phyloP scores from a whole-genome alignment of 2,888 invertebrate species.

The Notocelia uddmanniana region DNA sequence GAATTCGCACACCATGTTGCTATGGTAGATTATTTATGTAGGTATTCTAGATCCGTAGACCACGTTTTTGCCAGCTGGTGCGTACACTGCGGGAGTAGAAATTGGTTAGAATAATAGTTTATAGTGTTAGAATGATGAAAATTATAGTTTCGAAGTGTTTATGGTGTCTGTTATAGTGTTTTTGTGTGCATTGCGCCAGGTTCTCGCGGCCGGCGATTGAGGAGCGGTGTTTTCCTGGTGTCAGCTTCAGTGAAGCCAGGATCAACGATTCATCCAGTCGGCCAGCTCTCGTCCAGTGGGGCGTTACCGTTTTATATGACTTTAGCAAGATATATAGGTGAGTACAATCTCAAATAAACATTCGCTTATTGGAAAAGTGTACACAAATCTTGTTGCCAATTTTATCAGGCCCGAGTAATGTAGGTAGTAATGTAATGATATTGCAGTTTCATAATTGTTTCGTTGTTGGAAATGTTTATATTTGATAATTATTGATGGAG shows the following conservation, averaged over 20 bases:
- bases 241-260: conserved; percentile 72
- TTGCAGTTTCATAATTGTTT: conserved; percentile 19
- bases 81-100: conserved; percentile 72
- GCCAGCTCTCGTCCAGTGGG: conserved; percentile 91
- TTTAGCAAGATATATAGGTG: conserved; percentile 97
- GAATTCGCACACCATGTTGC: conserved; percentile 79
- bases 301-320: conserved; percentile 98
- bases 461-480: conserved; percentile 12
- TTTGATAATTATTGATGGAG: background rate
- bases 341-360: conserved; percentile 66
- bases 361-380: conserved; percentile 20
- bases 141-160: conserved; percentile 53
- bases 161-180: conserved; percentile 56
- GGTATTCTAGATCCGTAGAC: conserved; percentile 65
- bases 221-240: conserved; percentile 72
- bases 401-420: conserved; percentile 15
- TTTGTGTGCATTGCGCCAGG: conserved; percentile 72
- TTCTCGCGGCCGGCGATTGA: conserved; percentile 77
- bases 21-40: conserved; percentile 67
- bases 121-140: conserved; percentile 49
- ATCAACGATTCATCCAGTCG: conserved; percentile 83
- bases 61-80: conserved; percentile 86
- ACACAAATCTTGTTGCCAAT: conserved; percentile 17
- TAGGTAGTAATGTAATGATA: conserved; percentile 27
- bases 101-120: conserved; percentile 68